A percentile compares a stretch with the other conserved stretches of the same genome.
These are phyloP conservation scores for Anolis carolinensis DNA, from an alignment of 2,113 vertebrate genomes.

Conservation along the genomic window DNA sequence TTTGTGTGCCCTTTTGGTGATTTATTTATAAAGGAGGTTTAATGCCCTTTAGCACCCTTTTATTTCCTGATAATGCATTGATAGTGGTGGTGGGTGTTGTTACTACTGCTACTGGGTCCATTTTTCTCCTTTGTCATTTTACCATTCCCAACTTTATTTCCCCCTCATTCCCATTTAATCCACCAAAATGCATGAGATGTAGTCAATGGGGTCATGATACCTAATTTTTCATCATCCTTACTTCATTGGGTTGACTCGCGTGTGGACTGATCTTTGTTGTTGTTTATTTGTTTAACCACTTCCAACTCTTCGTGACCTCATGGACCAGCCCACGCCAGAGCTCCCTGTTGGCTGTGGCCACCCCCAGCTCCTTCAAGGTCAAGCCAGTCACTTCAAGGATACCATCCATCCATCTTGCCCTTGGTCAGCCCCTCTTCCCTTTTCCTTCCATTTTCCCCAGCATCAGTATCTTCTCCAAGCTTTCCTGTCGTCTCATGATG, in stretches of 20 bases:
- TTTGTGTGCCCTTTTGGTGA: neutral
- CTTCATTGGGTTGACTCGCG: neutral
- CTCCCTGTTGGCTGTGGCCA: no score
- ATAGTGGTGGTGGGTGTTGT: neutral
- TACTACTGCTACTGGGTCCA: neutral
- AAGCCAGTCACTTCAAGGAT: no score
- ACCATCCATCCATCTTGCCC: no score
- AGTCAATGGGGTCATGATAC: neutral
- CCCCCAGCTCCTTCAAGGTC: no score
- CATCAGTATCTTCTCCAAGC: no score
- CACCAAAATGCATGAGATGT: neutral
- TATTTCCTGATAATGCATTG: neutral
- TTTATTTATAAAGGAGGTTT: neutral
- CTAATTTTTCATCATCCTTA: neutral
- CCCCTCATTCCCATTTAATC: neutral
- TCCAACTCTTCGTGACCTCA: no score
- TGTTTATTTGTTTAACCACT: no score
- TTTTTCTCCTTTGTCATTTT: neutral
- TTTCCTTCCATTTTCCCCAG: no score
- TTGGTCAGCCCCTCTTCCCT: no score
- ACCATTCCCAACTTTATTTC: neutral
- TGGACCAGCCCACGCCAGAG: no score
- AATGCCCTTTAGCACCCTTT: neutral
- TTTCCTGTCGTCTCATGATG: no score
- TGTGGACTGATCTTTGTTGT: neutral